phyloP scores from a whole-genome alignment of 2,113 vertebrate species.

The Apteryx owenii region DNA sequence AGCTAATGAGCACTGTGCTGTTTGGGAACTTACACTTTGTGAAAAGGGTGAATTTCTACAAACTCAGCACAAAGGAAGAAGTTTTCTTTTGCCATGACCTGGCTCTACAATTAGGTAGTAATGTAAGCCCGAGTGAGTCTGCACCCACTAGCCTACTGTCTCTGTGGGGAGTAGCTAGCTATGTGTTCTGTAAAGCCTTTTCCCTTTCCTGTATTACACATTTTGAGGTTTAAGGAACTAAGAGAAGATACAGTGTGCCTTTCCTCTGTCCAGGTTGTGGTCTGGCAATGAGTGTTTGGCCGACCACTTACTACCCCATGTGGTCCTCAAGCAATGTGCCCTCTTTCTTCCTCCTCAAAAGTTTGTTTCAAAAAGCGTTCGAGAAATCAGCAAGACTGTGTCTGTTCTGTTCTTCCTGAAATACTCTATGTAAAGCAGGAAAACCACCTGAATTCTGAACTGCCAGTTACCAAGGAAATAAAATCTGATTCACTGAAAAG shows the following conservation, averaged over 20 bases:
- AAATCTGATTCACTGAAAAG: not conserved
- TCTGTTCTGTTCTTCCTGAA: slow-evolving; percentile 5
- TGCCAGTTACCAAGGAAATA: not conserved
- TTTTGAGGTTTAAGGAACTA: slow-evolving; percentile 13
- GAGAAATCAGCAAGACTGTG: not conserved
- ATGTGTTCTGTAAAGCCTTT: not conserved
- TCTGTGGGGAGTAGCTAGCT: not conserved
- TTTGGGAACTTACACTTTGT: not conserved
- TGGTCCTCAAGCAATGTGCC: not conserved
- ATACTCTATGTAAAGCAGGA: not conserved
- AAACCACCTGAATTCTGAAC: not conserved
- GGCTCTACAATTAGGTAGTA: not conserved
- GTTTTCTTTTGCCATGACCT: not conserved
- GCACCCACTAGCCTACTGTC: not conserved
- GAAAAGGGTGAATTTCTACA: not conserved
- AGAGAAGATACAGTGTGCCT: not conserved
- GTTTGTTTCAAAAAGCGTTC: not conserved
- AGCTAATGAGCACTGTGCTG: not conserved
- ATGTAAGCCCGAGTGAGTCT: not conserved
- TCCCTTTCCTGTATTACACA: not conserved
- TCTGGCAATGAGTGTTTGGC: slow-evolving; percentile 31
- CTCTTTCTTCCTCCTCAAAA: not conserved
- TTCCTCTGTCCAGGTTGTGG: slow-evolving; percentile 24
- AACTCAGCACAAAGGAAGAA: not conserved
- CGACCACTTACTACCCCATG: not conserved